Evolutionary conservation across 2,113 vertebrate species (phyloP), one percentile per base, ranked within the genome.

Genomic region (Antigone vipio): DNA sequence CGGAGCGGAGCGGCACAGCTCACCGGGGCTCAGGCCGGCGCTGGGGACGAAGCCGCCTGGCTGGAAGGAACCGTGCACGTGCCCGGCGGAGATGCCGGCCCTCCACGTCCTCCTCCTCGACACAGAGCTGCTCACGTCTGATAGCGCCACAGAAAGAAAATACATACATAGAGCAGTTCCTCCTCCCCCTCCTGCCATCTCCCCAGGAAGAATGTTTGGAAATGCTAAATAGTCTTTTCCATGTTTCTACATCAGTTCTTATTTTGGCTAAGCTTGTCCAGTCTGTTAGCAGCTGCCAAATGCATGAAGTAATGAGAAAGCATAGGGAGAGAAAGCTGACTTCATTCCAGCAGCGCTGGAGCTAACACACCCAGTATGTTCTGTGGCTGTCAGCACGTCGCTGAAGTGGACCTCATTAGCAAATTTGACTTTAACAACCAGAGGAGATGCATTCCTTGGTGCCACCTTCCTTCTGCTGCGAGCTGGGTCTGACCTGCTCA

Each of bases 231-330:
- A 45, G 40, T 17, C 95, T 91, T 95, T 95, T 95, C 95, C 94
- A 64, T 56, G 85, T 83, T 86, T 82, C 82, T 52, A 34, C 88
- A 47, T 62, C 80, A 6, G 47, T 34, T 88, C 95, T 90, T 8
- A 86, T 95, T 93, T 85, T 88, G 96, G 96, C 95, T 66, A 32
- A 75, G 91, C 90, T 40, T 9, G 26, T 78, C 85, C 71, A 11
- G 81, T 32, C 85, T 82, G 91, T 53, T 52, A 62, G 85, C 64
- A 60, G 96, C 97, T 93, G 91, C 97, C 96, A 92, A 95, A 38
- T 0, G 19, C 42, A 87, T 95, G 82, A 96, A 95, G 97, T 93
- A 96, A 95, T 82, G 96, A 95, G 89, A 62, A 75, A 15, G 59
- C 72, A 44, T 44, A 22, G 86, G 82, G 22, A 77, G 80, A 63